phyloP scores from a whole-genome alignment of 1,140 invertebrate genomes.

The Drosophila tropicalis region DNA sequence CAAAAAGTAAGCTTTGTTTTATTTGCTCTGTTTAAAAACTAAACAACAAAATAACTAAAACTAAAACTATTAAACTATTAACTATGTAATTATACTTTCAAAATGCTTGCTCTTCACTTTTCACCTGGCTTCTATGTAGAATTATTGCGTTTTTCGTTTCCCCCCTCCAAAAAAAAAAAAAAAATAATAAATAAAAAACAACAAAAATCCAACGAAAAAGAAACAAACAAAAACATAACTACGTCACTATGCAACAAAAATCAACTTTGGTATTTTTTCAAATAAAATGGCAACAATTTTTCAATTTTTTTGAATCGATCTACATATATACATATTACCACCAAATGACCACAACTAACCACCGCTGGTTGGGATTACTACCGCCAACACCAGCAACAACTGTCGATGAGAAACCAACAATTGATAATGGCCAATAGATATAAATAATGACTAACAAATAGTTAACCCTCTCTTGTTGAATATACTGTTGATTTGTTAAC shows the following conservation, averaged over 20 bases:
- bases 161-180: background rate
- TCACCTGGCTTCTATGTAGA: background rate
- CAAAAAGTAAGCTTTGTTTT: constrained; percentile 2
- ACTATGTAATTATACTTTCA: constrained; percentile 2
- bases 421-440: background rate
- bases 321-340: background rate
- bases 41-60: background rate
- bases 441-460: background rate
- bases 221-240: background rate
- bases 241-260: constrained; percentile 11
- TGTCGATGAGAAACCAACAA: background rate
- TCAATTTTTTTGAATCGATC: constrained; percentile 3
- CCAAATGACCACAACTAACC: background rate
- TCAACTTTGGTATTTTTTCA: background rate
- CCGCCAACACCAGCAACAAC: background rate
- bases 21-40: constrained; percentile 14
- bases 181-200: background rate
- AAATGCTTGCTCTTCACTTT: constrained; percentile 10
- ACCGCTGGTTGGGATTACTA: background rate
- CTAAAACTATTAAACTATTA: background rate
- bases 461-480: background rate
- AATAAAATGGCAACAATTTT: background rate
- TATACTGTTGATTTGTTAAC: background rate
- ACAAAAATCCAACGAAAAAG: constrained; percentile 3
- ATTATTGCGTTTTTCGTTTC: background rate